phyloP scores from a whole-genome alignment of 1,140 invertebrate genomes.

The Brachionus calyciflorus region DNA sequence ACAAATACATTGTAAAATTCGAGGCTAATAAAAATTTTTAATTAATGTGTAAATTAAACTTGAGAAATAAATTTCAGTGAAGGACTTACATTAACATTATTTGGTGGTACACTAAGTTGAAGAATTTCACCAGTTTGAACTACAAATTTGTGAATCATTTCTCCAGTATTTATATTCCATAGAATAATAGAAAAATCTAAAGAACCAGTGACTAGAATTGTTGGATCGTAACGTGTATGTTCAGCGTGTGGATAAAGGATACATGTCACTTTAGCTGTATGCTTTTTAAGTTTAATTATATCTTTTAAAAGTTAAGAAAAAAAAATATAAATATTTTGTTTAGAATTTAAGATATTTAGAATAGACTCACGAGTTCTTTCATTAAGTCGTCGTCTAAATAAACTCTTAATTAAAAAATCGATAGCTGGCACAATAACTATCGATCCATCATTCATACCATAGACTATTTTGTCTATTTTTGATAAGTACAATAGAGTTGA shows the following conservation, averaged over 20 bases:
- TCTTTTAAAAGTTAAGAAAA: neutral
- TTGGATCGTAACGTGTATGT: constrained; percentile 84
- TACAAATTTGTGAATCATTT: constrained; percentile 86
- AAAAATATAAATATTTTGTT: constrained; percentile 71
- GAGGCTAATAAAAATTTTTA: constrained; percentile 65
- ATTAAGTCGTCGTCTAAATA: constrained; percentile 65
- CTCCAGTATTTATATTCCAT: constrained; percentile 90
- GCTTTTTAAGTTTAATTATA: constrained; percentile 68
- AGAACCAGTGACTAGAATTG: constrained; percentile 86
- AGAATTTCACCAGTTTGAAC: constrained; percentile 83
- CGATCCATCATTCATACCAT: constrained; percentile 89
- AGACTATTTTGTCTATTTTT: constrained; percentile 83
- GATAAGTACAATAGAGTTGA: constrained; percentile 72
- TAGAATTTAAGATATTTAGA: constrained; percentile 64
- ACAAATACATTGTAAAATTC: constrained; percentile 90
- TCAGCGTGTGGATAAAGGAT: constrained; percentile 89
- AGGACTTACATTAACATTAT: constrained; percentile 74
- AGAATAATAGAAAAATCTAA: constrained; percentile 95
- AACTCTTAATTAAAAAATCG: constrained; percentile 83
- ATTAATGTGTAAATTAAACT: neutral
- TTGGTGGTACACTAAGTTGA: constrained; percentile 83
- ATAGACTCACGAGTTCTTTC: constrained; percentile 14
- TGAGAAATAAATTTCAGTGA: neutral
- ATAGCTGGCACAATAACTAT: constrained; percentile 95
- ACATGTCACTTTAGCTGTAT: constrained; percentile 88